Percentiles rank a stretch among this genome's conserved stretches.
Evolutionary conservation across 2,888 invertebrate genomes (phyloP).

Genomic region (Palloptera scutellata): DNA sequence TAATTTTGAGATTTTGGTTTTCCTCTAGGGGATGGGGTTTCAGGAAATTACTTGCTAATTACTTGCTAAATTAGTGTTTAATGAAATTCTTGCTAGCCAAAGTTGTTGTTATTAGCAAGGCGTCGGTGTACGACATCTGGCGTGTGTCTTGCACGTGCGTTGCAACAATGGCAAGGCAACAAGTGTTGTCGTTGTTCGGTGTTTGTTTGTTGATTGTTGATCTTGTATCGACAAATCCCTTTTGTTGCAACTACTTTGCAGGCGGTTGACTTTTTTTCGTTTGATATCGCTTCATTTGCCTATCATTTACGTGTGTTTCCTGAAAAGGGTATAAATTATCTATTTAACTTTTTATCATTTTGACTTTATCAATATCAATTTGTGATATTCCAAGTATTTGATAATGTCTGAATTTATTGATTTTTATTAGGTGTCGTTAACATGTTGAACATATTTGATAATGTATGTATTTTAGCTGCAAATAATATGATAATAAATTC

Average conservation of each 20-base stretch:
- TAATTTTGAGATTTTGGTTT: neutral
- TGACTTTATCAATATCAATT: conserved; percentile 28
- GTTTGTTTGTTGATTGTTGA: conserved; percentile 30
- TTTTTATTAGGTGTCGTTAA: conserved; percentile 41
- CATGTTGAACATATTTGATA: conserved; percentile 44
- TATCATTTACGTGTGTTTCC: neutral
- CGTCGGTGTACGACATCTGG: conserved; percentile 5
- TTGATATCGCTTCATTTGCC: too few relatives aligned
- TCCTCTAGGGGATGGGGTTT: too few relatives aligned
- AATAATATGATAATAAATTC: too few relatives aligned
- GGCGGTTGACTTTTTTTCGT: too few relatives aligned
- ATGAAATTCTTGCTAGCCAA: conserved; percentile 22
- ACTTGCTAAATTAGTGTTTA: neutral
- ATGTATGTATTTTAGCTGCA: neutral
- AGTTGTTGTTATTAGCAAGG: neutral
- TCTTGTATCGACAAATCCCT: neutral
- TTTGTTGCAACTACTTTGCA: too few relatives aligned
- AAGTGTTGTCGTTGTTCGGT: conserved; percentile 15
- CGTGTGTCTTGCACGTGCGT: conserved; percentile 55
- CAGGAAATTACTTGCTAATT: too few relatives aligned
- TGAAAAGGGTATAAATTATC: neutral
- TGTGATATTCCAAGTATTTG: conserved; percentile 21
- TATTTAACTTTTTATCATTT: conserved; percentile 17
- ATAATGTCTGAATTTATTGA: conserved; percentile 32
- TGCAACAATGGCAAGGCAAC: conserved; percentile 12